Base-by-base conservation (phyloP, 64 coral and sea anemone species). In the Porites australiensis region DNA sequence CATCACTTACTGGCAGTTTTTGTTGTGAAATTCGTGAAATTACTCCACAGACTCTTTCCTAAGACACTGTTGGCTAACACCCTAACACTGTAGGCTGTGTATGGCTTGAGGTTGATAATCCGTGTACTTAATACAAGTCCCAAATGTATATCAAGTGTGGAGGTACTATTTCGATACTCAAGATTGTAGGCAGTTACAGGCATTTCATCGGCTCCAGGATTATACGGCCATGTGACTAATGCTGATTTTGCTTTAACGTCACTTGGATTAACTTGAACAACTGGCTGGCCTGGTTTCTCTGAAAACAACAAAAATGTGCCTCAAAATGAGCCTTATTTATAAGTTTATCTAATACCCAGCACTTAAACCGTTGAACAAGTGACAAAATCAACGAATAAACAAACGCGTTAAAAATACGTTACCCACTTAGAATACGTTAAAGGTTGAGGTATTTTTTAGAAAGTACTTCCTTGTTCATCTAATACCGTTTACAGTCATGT, bases 41-140 rank as follows among this genome's bases (percentile, higher is more conserved):
- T 18, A 45, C 72, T 89, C 87, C 87, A 89, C 10, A 50, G 1
- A 18, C 87, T 73, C 50, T 5, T 5, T 2, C 87, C 87, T 5
- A 89, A 73, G 48, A 45, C 19, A 64, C 87, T 89, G 3, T 60
- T 64, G 2, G 71, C 86, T 9, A 45, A 75, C 50, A 75, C 64
- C 0, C 8, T 76, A 13, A 62, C 18, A 14, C 8, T 77, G 55
- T 77, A 89, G 72, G 4, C 9, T 14, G 72, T 77, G 53, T 66
- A 89, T 18, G 73, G 85, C 20, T 87, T 73, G 5, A 87, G 67
- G 15, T 74, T 18, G 7, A 27, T 8, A 2, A 87, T 14, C 3
- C 16, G 1, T 14, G 58, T 58, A 44, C 15, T 57, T 1, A 6
- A 46, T 44, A 27, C 47, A 55, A 55, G 13, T 27, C 23, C 0